Evolutionary conservation across 2,888 invertebrate species (phyloP), one percentile per base, ranked within the genome.

Genomic region (Eucriotettix oculatus): DNA sequence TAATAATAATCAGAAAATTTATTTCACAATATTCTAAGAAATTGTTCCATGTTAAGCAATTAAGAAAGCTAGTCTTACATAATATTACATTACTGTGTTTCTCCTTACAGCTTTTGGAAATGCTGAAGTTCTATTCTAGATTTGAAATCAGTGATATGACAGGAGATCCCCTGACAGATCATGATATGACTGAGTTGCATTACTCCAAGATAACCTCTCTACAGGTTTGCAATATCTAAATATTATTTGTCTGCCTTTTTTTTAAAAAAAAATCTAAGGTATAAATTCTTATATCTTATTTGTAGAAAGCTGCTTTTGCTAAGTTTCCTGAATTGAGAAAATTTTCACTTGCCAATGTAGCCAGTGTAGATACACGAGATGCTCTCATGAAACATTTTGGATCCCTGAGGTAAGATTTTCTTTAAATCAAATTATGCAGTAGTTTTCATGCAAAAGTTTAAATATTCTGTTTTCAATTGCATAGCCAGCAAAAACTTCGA

Each of bases 81-180:
- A n/a, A 16, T 48, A 48, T n/a, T 16, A n/a, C 1, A 48, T 48
- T 12, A 48, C 5, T 48, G 10, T 42, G 57, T 65, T 61, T 66
- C 67, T 62, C 67, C 64, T 81, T 81, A 12, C 79, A 97, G 90
- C 78, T 99, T 9, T 75, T 98, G 68, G 90, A 94, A 66, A 94
- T 95, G 87, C 75, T 99, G 58, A 93, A 93, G 71, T 97, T 98
- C 72, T 99, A 99, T 74, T 86, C 92, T 0, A 83, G 91, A 62
- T 99, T 99, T 74, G 99, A 99, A 76, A 99, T 99, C 64, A 94
- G 92, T 72, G 98, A 99, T 70, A 89, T 90, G 69, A 89, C 90
- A 1, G 98, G 98, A 0, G 95, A 96, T 71, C 90, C 96, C 0
- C 78, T 98, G 66, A 90, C 89, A 0, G 93, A 97, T 69, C 85